Conservation (phyloP, 2,113 vertebrate genomes). For the Synchiropus splendidus region DNA sequence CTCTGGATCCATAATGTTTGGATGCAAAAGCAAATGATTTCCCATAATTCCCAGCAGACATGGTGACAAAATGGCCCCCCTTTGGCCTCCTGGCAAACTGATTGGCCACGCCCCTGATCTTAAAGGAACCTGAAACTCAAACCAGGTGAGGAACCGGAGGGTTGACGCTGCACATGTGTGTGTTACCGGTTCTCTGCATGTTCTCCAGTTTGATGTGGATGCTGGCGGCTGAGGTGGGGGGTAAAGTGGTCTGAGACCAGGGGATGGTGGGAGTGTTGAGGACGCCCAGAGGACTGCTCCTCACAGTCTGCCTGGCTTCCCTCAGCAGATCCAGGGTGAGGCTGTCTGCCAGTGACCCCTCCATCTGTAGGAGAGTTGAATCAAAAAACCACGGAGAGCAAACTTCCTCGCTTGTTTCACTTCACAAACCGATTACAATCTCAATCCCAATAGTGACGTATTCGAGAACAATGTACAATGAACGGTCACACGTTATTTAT, state of each 20-base stretch:
- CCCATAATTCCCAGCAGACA: slow-evolving; percentile 74
- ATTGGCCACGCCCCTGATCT: slow-evolving; percentile 70
- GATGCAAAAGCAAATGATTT: slow-evolving; percentile 69
- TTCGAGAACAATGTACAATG: no score
- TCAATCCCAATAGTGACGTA: no score
- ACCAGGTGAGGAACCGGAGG: neutral
- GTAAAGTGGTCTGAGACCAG: slow-evolving; percentile 59
- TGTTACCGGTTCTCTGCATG: slow-evolving; percentile 67
- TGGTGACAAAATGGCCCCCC: slow-evolving; percentile 59
- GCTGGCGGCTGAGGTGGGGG: slow-evolving; percentile 33
- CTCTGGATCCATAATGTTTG: slow-evolving; percentile 60
- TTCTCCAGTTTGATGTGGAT: slow-evolving; percentile 69
- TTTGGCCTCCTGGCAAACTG: slow-evolving; percentile 57
- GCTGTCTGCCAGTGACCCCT: slow-evolving; percentile 24
- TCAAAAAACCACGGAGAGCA: neutral
- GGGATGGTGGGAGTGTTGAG: slow-evolving; percentile 64
- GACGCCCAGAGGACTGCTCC: slow-evolving; percentile 62
- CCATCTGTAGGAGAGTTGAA: slow-evolving; percentile 40
- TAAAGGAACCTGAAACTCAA: slow-evolving; percentile 63
- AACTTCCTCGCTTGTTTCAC: no score
- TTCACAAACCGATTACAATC: no score
- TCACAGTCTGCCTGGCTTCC: slow-evolving; percentile 58
- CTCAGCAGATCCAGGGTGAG: slow-evolving; percentile 56
- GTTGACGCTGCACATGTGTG: neutral
- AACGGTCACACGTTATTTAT: no score